Evolutionary conservation across 37 sponge, comb jelly and placozoan genomes (phyloP).

Genomic region (Chondrosia reniformis): DNA sequence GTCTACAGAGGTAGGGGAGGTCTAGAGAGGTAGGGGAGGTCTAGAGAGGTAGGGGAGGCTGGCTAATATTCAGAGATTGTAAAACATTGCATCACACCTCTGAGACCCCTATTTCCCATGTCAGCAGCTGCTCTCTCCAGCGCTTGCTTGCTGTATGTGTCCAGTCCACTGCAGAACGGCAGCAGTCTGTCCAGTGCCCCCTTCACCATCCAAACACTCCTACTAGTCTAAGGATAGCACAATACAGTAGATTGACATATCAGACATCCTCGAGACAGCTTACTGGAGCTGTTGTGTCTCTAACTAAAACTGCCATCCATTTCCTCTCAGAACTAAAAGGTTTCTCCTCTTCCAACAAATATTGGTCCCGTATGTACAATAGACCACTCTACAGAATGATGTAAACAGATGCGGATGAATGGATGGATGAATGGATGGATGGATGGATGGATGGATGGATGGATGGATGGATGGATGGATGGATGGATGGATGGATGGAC

Average conservation of each 20-base stretch:
- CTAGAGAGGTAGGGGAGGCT: no score
- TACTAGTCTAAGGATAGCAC: slow-evolving; percentile 7
- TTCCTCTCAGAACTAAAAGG: slow-evolving; percentile 90
- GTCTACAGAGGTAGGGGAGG: no score
- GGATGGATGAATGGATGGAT: no score
- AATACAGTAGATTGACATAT: no score
- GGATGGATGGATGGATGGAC: no score
- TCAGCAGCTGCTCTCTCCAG: slow-evolving; percentile 29
- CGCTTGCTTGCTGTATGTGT: slow-evolving; percentile 24
- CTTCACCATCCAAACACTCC: slow-evolving; percentile 87
- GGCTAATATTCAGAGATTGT: no score
- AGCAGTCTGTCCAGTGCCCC: slow-evolving; percentile 88
- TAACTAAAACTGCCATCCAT: slow-evolving; percentile 90
- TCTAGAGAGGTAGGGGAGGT: no score
- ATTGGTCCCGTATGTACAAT: slow-evolving; percentile 59
- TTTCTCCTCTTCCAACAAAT: slow-evolving; percentile 62
- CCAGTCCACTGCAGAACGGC: slow-evolving; percentile 46
- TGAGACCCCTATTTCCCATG: slow-evolving; percentile 62
- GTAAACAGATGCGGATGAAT: slow-evolving; percentile 1
- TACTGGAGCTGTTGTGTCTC: slow-evolving; percentile 8
- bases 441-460: background rate
- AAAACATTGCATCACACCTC: no score
- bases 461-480: background rate
- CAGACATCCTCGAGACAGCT: background rate
- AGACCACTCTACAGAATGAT: slow-evolving; percentile 48